Evolutionary conservation across 2,888 invertebrate species (phyloP).

Genomic region (Chymomyza fuscimana): DNA sequence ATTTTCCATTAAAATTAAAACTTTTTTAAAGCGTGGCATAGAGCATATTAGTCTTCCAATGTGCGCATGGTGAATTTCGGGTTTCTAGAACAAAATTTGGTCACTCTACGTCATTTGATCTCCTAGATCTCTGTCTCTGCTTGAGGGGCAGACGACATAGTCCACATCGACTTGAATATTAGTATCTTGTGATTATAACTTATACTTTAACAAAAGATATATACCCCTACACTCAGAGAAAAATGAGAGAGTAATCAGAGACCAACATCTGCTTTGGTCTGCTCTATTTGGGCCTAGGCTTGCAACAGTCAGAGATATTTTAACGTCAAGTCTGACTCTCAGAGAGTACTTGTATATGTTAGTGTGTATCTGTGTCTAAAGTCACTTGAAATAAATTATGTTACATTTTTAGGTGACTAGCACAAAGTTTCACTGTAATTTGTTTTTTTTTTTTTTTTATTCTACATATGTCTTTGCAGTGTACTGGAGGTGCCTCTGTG

Average conservation of each 20-base stretch:
- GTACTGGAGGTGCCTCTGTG: neutral
- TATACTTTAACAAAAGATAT: no score
- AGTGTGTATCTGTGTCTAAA: constrained; percentile 29
- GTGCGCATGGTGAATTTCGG: no score
- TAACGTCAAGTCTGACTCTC: neutral
- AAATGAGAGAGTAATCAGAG: neutral
- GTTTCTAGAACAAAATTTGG: no score
- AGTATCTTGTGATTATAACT: no score
- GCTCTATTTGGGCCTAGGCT: neutral
- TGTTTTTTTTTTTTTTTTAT: constrained; percentile 18
- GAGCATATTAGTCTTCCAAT: no score
- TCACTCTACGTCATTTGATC: no score
- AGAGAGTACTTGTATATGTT: neutral
- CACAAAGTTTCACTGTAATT: constrained; percentile 27
- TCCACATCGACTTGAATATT: no score
- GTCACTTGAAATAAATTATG: constrained; percentile 64
- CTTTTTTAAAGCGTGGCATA: no score
- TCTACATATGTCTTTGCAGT: no score
- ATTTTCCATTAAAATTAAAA: no score
- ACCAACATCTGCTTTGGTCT: constrained; percentile 4
- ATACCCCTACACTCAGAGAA: neutral
- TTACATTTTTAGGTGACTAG: constrained; percentile 45
- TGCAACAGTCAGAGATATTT: neutral
- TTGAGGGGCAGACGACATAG: no score
- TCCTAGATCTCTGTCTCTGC: no score